Conservation (phyloP, 2,113 vertebrate genomes). For the Halichoeres trimaculatus region DNA sequence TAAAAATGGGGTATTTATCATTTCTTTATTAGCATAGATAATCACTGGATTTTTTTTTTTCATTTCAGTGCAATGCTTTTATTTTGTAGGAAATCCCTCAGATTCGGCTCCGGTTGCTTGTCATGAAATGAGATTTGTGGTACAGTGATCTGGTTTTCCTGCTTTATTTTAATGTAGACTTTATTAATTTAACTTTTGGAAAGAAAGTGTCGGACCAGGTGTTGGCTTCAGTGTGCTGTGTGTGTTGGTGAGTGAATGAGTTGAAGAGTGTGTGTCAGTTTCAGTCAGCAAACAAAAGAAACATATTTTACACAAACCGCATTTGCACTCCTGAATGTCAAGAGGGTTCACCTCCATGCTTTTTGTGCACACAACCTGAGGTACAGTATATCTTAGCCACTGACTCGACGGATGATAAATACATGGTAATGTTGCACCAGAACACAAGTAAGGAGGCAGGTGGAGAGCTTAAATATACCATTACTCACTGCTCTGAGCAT, state of each 20-base stretch:
- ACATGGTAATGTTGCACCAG: constrained; percentile 20
- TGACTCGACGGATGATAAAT: constrained; percentile 17
- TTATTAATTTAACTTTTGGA: constrained; percentile 40
- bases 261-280: constrained; percentile 23
- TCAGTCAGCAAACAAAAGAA: constrained; percentile 45
- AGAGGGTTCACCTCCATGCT: constrained; percentile 56
- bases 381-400: constrained; percentile 42
- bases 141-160: constrained; percentile 29
- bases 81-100: neutral
- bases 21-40: constrained; percentile 2
- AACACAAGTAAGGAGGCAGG: constrained; percentile 23
- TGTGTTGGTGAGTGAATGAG: constrained; percentile 39
- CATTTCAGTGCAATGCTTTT: neutral
- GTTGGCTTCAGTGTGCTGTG: constrained; percentile 9
- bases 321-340: constrained; percentile 73
- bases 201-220: constrained; percentile 26
- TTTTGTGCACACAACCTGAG: constrained; percentile 55
- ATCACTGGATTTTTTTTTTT: constrained; percentile 21
- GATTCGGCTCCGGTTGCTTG: constrained; percentile 1
- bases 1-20: constrained; percentile 16
- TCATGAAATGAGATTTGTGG: constrained; percentile 26
- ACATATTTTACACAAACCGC: constrained; percentile 63
- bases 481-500: constrained; percentile 88
- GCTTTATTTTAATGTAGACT: constrained; percentile 38
- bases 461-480: constrained; percentile 51